Conservation (phyloP, 2,888 invertebrate genomes). For the Archips crataeganus region DNA sequence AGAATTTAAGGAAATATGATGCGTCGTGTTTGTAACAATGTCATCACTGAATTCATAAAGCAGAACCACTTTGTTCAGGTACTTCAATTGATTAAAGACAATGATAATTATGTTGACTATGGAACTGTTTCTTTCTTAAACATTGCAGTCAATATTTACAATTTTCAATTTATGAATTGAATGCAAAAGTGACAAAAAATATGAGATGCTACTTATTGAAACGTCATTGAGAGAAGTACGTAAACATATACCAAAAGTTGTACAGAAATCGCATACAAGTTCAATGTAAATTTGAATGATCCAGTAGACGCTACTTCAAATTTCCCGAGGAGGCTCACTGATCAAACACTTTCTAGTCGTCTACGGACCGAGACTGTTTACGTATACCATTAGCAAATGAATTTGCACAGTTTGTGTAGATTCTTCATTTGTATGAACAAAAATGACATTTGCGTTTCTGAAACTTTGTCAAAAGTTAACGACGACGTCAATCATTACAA, state of each 20-base stretch:
- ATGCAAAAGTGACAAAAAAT: background rate
- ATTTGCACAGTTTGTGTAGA: slow-evolving; percentile 1
- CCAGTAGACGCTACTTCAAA: slow-evolving; percentile 7
- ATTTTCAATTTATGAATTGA: background rate
- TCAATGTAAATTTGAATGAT: background rate
- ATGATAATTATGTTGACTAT: background rate
- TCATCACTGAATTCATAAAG: slow-evolving; percentile 10
- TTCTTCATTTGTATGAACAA: background rate
- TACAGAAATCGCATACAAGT: background rate
- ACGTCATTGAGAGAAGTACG: background rate
- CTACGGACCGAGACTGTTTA: slow-evolving; percentile 21
- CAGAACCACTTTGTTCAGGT: slow-evolving; percentile 13
- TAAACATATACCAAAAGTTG: background rate
- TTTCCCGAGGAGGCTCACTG: slow-evolving; percentile 12
- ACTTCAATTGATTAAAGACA: slow-evolving; percentile 13
- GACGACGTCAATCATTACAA: background rate
- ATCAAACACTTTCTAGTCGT: slow-evolving; percentile 37
- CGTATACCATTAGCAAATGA: slow-evolving; percentile 31
- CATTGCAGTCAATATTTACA: background rate
- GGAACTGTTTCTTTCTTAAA: background rate
- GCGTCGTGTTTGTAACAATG: background rate
- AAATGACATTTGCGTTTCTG: background rate
- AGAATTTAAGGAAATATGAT: background rate
- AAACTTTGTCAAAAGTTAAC: background rate
- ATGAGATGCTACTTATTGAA: background rate